Base-by-base conservation (phyloP, 2,113 vertebrate genomes). In the Ardeotis arabs region DNA sequence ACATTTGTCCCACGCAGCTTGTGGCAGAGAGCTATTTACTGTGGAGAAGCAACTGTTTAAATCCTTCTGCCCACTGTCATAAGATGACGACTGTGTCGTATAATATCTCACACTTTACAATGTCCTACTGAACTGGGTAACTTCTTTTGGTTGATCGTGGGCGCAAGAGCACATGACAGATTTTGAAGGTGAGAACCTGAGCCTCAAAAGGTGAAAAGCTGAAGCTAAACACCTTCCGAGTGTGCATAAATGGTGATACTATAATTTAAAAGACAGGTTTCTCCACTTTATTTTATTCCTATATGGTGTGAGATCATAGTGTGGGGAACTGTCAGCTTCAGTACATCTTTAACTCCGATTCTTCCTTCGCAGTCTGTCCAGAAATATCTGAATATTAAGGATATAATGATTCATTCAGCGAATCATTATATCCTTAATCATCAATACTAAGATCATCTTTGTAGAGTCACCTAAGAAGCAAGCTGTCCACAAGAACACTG, bases 171-270 rank as follows among this genome's bases (percentile, higher is more conserved):
- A 31, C 0, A 44, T 2, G 29, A 15, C 41, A 47, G 35, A 37
- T 9, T 45, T 1, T 27, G 62, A 35, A 64, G 53, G 68, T 33
- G 37, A 95, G 35, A 77, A 53, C 2, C 15, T 9, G 10, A 52
- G 27, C 4, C 37, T 72, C 13, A 11, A 19, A 35, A 50, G 27
- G 41, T 10, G 7, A 62, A 44, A 44, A 58, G 47, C 31, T 64
- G 33, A 39, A 66, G 37, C 24, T 31, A 22, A 58, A 29, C 87
- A 77, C 44, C 69, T 45, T 23, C 28, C 49, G 39, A 3, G 37
- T 0, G 19, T 5, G 29, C 1, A 2, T 2, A 14, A 33, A 31
- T 28, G 16, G 45, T 20, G 66, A 72, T 7, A 49, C 14, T 23
- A 24, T 29, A 9, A 3, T 7, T 44, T 3, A 58, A 59, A 47